A percentile compares a stretch with the other conserved stretches of the same genome.
Evolutionary conservation across 2,113 vertebrate species (phyloP).

Genomic region (Channa argus): DNA sequence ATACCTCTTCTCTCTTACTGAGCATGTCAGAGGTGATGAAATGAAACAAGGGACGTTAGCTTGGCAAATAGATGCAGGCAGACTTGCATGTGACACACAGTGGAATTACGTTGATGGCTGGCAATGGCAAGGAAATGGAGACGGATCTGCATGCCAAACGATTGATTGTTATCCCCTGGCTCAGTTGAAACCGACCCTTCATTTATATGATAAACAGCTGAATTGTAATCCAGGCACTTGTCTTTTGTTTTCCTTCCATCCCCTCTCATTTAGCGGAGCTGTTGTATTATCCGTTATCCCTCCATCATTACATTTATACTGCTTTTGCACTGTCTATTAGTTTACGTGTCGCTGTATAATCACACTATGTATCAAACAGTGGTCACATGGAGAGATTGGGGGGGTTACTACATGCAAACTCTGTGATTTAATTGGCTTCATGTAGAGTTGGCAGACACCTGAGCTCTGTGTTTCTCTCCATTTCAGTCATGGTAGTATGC

Average conservation of each 20-base stretch:
- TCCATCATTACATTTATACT: neutral
- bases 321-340: neutral
- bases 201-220: slow-evolving; percentile 74
- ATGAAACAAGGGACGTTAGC: slow-evolving; percentile 45
- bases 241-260: slow-evolving; percentile 40
- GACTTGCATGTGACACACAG: slow-evolving; percentile 26
- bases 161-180: slow-evolving; percentile 61
- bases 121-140: slow-evolving; percentile 34
- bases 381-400: slow-evolving; percentile 16
- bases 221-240: slow-evolving; percentile 55
- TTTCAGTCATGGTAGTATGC: slow-evolving; percentile 26
- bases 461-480: slow-evolving; percentile 2
- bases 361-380: neutral
- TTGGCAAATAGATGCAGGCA: slow-evolving; percentile 29
- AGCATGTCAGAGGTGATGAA: slow-evolving; percentile 53
- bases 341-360: neutral
- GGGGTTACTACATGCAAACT: slow-evolving; percentile 26
- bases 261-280: slow-evolving; percentile 41
- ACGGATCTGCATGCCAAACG: slow-evolving; percentile 41
- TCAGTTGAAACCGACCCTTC: slow-evolving; percentile 53
- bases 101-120: slow-evolving; percentile 46
- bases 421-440: slow-evolving; percentile 45
- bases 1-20: neutral
- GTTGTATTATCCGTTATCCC: slow-evolving; percentile 20
- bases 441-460: slow-evolving; percentile 24